Evolutionary conservation across 1,140 invertebrate genomes (phyloP), one percentile per base, ranked within the genome.

Genomic region (Drosophila fuyamai): DNA sequence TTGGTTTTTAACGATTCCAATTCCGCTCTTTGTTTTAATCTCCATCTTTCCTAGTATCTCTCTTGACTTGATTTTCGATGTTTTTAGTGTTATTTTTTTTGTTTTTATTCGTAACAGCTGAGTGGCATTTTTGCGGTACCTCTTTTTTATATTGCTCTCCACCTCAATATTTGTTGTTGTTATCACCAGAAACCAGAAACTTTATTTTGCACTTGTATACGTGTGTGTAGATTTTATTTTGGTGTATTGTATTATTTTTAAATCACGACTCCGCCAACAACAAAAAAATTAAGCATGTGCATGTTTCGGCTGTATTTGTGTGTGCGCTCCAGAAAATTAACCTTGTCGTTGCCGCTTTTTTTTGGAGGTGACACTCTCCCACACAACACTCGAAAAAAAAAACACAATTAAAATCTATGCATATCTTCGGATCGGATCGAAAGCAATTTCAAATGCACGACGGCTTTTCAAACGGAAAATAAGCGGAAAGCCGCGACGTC

Each of bases 81-180:
- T 14, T 57, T 67, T 48, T 51, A 35, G 47, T 48, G 41, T 53
- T 72, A 48, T 70, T 68, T 70, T 68, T 57, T 47, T 53, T 67
- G 53, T 32, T 72, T 35, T 59, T 68, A 32, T 63, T 74, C 53
- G 53, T 35, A 75, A 75, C 72, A 75, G 70, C 70, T 74, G 72
- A 75, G 72, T 66, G 60, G 29, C 62, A 47, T 47, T 54, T 66
- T 16, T 13, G 48, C 16, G 35, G 48, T 16, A 16, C 50, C 50
- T 60, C 35, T 18, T 48, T 60, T 35, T 35, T 23, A 23, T 23
- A 4, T 23, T 47, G 32, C 9, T 62, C 53, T 57, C 8, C 50
- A 12, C 9, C 44, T 48, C 29, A 29, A 16, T 14, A 14, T 5
- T 35, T 43, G 29, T 47, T 66, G 29, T 43, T 67, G 16, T 44